Base-by-base conservation (phyloP, 2,113 vertebrate genomes). In the Ciconia maguari region DNA sequence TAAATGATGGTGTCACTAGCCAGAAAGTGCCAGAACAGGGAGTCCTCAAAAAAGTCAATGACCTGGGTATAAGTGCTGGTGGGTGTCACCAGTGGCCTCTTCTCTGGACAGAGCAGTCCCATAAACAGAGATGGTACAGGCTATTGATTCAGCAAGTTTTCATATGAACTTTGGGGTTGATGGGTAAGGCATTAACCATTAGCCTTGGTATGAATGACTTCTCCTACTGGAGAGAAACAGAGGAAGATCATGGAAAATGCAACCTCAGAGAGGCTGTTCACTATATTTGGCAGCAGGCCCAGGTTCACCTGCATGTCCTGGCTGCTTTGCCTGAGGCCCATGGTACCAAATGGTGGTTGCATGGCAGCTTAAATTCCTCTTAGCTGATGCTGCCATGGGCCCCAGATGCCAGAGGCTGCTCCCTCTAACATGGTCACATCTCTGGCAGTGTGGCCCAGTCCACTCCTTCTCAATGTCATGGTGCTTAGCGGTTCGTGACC, bases 401-500 rank as follows among this genome's bases (percentile, higher is more conserved):
- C 38, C 38, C 38, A 38, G 38, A 38, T 38, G 38, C 38, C 38
- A 38, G 38, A 38, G 38, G 38, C 38, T 38, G 38, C 38, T 38
- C 38, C 38, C 38, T 38, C 38, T 38, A 38, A 38, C 38, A 38
- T 38, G 38, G 38, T 38, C 38, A 38, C 38, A 38, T 38, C 38
- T 38, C 38, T 38, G 38, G 38, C 38, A 38, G 5, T 52, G 51
- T 57, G 46, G 22, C 9, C 27, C 38, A 22, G 15, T 46, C 66
- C 38, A 44, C 1, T 25, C 32, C 32, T 60, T 64, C 22, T 54
- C 70, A 41, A 0, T 1, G 1, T 49, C 3, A 2, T 27, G 16
- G 6, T 75, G 13, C 32, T 78, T 52, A 79, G 27, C 10, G 29
- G 32, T 24, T 95, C n/a, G 83, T 89, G 71, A 71, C 19, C 25